Base-by-base conservation (phyloP, 2,888 invertebrate species). In the Troides helena region DNA sequence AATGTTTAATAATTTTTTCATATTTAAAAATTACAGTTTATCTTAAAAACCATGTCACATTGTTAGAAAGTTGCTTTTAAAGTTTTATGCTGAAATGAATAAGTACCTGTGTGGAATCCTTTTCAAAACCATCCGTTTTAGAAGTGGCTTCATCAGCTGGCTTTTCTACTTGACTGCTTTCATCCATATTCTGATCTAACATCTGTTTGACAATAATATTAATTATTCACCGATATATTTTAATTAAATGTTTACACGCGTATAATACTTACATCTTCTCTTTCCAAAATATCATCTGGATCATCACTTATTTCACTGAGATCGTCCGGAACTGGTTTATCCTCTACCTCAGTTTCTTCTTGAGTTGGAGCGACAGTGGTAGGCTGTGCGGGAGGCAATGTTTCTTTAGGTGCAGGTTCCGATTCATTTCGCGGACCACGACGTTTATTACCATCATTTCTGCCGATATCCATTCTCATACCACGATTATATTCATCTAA, bases 241-340 rank as follows among this genome's bases (percentile, higher is more conserved):
- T 6, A 53, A 53, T n/a, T 5, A 53, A 53, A 53, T 10, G 61
- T 60, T 59, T 36, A 53, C 46, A 67, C 7, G 6, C 23, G 14
- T 12, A 58, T 2, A 66, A 63, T 69, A 77, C 87, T 87, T 81
- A 93, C 94, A 84, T 97, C 97, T 79, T 95, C 96, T 87, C 96
- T 95, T 74, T 97, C 96, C 6, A 97, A 93, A 80, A 97, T 97
- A 79, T 97, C 97, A 85, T 97, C 97, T 67, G 97, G 97, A 85
- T 97, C 97, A 78, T 97, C 97, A 81, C 97, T 97, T 72, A 97
- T 97, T 87, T 97, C 97, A 85, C 97, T 97, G 18, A 97, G 94
- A 83, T 97, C 96, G 80, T 95, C 94, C 76, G 95, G 92, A 80
- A 95, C 88, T 74, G 94, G 85, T 81, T 93, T 84, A 76, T 94